Base-by-base conservation (phyloP, 30 jellyfish, hydroid and myxozoan species). In the Turritopsis rubra region DNA sequence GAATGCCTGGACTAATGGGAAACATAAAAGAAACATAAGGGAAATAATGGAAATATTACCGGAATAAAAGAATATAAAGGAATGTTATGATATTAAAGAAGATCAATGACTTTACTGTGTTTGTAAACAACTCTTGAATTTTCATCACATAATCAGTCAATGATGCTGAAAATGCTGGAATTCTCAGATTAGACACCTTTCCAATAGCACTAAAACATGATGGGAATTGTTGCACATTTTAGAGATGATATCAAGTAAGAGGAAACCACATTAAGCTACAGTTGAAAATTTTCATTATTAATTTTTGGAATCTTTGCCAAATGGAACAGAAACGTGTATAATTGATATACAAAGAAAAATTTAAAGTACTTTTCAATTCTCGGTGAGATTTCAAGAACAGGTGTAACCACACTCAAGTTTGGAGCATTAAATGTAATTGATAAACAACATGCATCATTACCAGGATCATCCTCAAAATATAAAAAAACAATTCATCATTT, bases 191-290 rank as follows among this genome's bases (percentile, higher is more conserved):
- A 7, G 77, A 68, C 8, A 19, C 30, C 21, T 27, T 27, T 9
- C 77, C 77, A 8, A 68, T n/a, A 23, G 21, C 77, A 68, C 77
- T 68, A 68, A 23, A 68, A 60, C 19, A 60, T n/a, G n/a, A n/a
- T n/a, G n/a, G n/a, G n/a, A n/a, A n/a, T n/a, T n/a, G n/a, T n/a
- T n/a, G n/a, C n/a, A n/a, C n/a, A n/a, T n/a, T n/a, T n/a, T n/a
- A n/a, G n/a, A n/a, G n/a, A n/a, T n/a, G n/a, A n/a, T n/a, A n/a
- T n/a, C n/a, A n/a, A n/a, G n/a, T n/a, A n/a, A n/a, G n/a, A n/a
- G n/a, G n/a, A n/a, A n/a, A n/a, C n/a, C n/a, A n/a, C n/a, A n/a
- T n/a, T n/a, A n/a, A n/a, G n/a, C n/a, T n/a, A n/a, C n/a, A n/a
- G n/a, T n/a, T n/a, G n/a, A n/a, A n/a, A n/a, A n/a, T n/a, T n/a